Evolutionary conservation across 2,113 vertebrate species (phyloP), one percentile per base, ranked within the genome.

Genomic region (Oncorhynchus keta): DNA sequence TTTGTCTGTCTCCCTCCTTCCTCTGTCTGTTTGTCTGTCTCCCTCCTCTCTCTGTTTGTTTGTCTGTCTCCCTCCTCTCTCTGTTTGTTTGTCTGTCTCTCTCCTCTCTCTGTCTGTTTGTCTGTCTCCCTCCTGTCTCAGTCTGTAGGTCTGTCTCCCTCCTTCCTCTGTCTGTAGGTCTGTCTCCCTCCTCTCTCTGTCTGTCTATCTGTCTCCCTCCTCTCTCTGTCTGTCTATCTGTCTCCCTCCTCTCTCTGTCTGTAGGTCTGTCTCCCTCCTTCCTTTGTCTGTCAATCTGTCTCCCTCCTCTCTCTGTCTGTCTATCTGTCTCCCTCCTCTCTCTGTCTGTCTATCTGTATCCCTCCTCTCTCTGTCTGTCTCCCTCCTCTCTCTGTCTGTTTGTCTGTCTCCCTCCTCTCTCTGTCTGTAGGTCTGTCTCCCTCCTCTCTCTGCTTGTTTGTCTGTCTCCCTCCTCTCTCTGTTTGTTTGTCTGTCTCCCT

Each of bases 281-380:
- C 1, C 93, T 94, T 82, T 88, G 85, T n/a, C n/a, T n/a, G n/a
- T n/a, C n/a, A n/a, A n/a, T 94, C 81, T 88, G 84, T 86, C 78
- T 82, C 16, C 1, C 24, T 24, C 24, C 24, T 1, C 1, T 1
- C 24, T 24, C 24, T 24, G 1, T 32, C 66, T 32, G 93, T 94
- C 83, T 88, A 84, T 94, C 81, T 88, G 84, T 86, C 78, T 82
- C 16, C 1, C 24, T 24, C 24, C 24, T 1, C 1, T 1, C 24
- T 24, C 24, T 24, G 1, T 32, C 66, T 32, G 93, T 94, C 83
- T 88, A 84, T 94, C 81, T 88, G 84, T 86, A 77, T 82, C 16
- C 18, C 66, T 32, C 24, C 24, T 1, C 1, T 1, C 24, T 24
- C 24, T 88, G 85, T 94, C 81, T 88, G 84, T 86, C 78, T 82